Base-by-base conservation (phyloP, 2,113 vertebrate genomes). In the Corythaixoides concolor region DNA sequence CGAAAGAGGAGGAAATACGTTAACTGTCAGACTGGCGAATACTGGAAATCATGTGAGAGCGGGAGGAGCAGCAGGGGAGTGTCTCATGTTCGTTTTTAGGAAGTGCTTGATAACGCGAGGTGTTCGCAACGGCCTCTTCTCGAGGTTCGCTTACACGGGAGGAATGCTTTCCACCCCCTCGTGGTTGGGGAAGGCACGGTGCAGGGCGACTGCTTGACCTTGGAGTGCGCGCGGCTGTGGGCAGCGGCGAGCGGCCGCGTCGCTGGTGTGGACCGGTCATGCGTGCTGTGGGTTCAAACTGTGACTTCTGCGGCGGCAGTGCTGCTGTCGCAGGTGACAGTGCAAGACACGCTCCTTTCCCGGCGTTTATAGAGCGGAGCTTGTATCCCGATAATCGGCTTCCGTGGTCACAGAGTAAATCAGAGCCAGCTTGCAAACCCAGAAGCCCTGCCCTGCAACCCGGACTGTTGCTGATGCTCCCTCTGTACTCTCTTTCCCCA, bases 271-370 rank as follows among this genome's bases (percentile, higher is more conserved):
- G 43, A 1, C n/a, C 22, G 45, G 47, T 43, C 70, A 32, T 0
- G 3, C 0, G 0, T 49, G 3, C 23, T 41, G n/a, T 7, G 19
- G 14, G 2, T 56, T 84, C 35, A 37, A 5, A 33, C 45, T 32
- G 85, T 32, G 6, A 7, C 21, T 58, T n/a, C 37, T 64, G 70
- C 1, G 5, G 24, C 53, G 52, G 68, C 47, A 22, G 43, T 22
- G 52, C 63, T 70, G 69, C 76, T 75, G 1, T 24, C 45, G 58
- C 8, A 53, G 89, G 55, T 77, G 69, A 27, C 23, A 27, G 79
- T 10, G 76, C 18, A 32, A 45, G 56, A 32, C 28, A 3, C 2
- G 0, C 23, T 82, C 26, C 53, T 68, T 74, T 41, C 52, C 62
- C 62, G 63, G 62, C 1, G 0, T 50, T 55, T 47, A 14, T 50